phyloP scores from a whole-genome alignment of 1,140 invertebrate species.

The Bactericera cockerelli region DNA sequence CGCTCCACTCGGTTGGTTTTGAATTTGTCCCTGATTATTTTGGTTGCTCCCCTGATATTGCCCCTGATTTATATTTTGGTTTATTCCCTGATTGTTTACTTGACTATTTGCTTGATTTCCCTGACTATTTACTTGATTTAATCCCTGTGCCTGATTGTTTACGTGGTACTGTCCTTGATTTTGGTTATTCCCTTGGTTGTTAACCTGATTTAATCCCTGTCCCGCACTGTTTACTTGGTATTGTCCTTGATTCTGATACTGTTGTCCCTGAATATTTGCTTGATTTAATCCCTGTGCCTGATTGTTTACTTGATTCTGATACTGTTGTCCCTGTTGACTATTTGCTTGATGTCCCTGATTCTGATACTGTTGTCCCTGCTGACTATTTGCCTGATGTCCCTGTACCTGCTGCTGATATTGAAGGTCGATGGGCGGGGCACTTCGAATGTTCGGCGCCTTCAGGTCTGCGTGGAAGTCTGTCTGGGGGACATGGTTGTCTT shows the following conservation, averaged over 20 bases:
- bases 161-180: no score
- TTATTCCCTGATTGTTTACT: not conserved
- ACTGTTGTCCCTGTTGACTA: no score
- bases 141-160: no score
- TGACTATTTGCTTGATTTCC: not conserved
- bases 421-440: not conserved
- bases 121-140: no score
- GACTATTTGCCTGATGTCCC: not conserved
- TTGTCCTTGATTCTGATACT: not conserved
- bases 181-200: no score
- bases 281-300: not conserved
- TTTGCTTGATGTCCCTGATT: no score
- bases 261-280: not conserved
- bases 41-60: no score
- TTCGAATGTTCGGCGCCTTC: not conserved
- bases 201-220: no score
- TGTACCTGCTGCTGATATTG: not conserved
- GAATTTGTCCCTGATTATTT: no score
- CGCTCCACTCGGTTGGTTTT: no score
- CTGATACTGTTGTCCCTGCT: not conserved
- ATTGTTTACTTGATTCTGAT: no score
- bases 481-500: conserved; percentile 15
- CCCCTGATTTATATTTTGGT: not conserved
- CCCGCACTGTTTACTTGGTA: no score
- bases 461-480: not conserved